These are phyloP conservation scores for Zapornia atra DNA, from an alignment of 2,113 vertebrate species.

Conservation along the genomic window DNA sequence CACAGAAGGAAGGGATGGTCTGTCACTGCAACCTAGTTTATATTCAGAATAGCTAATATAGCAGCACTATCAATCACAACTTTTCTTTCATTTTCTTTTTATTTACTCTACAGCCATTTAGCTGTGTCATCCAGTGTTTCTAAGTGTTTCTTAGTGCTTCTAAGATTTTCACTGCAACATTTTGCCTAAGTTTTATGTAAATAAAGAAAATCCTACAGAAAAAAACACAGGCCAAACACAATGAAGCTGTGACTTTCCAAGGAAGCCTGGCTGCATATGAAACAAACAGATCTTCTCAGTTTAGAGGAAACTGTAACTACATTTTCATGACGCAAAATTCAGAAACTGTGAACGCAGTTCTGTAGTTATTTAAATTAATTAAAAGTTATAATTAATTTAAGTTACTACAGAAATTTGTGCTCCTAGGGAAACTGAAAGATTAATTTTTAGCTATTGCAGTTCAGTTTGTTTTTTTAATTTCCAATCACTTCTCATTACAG, in stretches of 20 bases:
- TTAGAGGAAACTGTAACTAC: not conserved
- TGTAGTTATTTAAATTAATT: not conserved
- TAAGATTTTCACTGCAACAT: not conserved
- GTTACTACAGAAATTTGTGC: not conserved
- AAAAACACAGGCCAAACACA: not conserved
- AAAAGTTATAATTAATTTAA: not conserved
- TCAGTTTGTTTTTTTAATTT: not conserved
- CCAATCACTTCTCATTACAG: not conserved
- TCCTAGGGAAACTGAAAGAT: not conserved
- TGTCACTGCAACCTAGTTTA: not conserved
- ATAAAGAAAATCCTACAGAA: not conserved
- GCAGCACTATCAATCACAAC: not conserved
- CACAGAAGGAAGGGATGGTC: accelerated
- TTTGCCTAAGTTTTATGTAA: not conserved
- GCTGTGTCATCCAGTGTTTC: not conserved
- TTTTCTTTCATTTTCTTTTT: not conserved
- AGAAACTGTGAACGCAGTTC: not conserved
- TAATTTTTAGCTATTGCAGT: not conserved
- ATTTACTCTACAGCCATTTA: not conserved
- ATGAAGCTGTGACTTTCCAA: not conserved
- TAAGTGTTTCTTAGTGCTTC: not conserved
- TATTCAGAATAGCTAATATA: not conserved
- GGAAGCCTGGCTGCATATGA: not conserved
- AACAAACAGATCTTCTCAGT: not conserved
- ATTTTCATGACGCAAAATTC: not conserved